Conservation (phyloP, 2,888 invertebrate genomes). For the Lymantria monacha region DNA sequence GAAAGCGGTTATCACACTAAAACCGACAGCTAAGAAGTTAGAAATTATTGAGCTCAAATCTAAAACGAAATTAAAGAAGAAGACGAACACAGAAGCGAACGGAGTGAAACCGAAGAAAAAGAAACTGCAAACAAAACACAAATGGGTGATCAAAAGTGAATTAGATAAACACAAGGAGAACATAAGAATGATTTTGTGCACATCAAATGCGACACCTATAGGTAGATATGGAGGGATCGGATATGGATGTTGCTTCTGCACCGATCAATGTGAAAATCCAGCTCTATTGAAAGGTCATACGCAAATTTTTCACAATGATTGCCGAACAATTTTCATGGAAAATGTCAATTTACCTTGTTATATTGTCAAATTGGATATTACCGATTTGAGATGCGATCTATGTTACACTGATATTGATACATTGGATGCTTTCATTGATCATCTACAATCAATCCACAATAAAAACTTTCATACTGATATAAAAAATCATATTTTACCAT, state of each 20-base stretch:
- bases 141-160: conserved; percentile 14
- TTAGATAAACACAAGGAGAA: conserved; percentile 49
- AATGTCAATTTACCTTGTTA: conserved; percentile 27
- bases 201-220: conserved; percentile 66
- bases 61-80: conserved; percentile 5
- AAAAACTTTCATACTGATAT: conserved; percentile 36
- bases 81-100: conserved; percentile 4
- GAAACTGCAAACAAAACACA: not conserved
- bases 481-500: conserved; percentile 49
- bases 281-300: conserved; percentile 55
- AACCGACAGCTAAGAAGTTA: conserved; percentile 8
- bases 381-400: conserved; percentile 42
- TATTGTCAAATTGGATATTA: conserved; percentile 54
- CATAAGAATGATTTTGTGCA: conserved; percentile 46
- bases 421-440: conserved; percentile 38
- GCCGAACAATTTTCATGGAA: conserved; percentile 50
- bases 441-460: conserved; percentile 38
- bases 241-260: conserved; percentile 58
- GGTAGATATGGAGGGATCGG: conserved; percentile 50
- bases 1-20: conserved; percentile 11
- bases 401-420: conserved; percentile 32
- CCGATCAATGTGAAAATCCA: conserved; percentile 45
- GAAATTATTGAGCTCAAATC: conserved; percentile 3
- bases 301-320: conserved; percentile 37
- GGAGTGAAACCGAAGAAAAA: not conserved